Base-by-base conservation (phyloP, 1,140 invertebrate genomes). In the Zaprionus ghesquierei region DNA sequence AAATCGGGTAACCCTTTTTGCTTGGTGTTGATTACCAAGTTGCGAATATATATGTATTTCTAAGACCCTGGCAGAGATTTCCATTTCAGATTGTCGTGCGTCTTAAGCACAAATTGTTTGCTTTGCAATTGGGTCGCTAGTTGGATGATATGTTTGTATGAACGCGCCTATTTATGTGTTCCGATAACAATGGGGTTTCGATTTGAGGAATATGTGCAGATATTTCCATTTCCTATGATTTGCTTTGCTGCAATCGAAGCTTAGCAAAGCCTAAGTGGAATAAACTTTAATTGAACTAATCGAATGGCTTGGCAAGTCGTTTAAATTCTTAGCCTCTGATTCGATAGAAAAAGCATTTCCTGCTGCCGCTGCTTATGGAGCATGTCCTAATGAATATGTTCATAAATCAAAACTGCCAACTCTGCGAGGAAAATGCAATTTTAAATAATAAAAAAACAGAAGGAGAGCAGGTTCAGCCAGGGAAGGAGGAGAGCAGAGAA, bases 321-420 rank as follows among this genome's bases (percentile, higher is more conserved):
- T 44, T 1, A 44, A 18, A 20, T 4, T 22, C 18, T 12, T 46
- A 41, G 15, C 13, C 5, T 20, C 18, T 22, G 1, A 10, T 41
- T 41, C 13, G 18, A 1, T 10, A 22, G 35, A 22, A 46, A 22
- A 20, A 1, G 8, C n/a, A 29, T 29, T 63, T 10, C 23, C 27
- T 63, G 5, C 18, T 35, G 2, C 18, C 27, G 31, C 38, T n/a
- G 22, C 35, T n/a, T 41, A 53, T 50, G 44, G 12, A 23, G 27
- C 29, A 64, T 56, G 55, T 64, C 61, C 50, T 84, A 84, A 84
- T 85, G 81, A 85, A 79, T 66, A 77, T 73, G 49, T 79, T 73
- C 49, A 78, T 81, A 86, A 86, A 87, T 84, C 81, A 86, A 78
- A 79, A 66, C 38, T 68, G 38, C n/a, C 80, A 85, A 77, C 31